Evolutionary conservation across 2,888 invertebrate species (phyloP).

Genomic region (Marasmarcha lunaedactyla): DNA sequence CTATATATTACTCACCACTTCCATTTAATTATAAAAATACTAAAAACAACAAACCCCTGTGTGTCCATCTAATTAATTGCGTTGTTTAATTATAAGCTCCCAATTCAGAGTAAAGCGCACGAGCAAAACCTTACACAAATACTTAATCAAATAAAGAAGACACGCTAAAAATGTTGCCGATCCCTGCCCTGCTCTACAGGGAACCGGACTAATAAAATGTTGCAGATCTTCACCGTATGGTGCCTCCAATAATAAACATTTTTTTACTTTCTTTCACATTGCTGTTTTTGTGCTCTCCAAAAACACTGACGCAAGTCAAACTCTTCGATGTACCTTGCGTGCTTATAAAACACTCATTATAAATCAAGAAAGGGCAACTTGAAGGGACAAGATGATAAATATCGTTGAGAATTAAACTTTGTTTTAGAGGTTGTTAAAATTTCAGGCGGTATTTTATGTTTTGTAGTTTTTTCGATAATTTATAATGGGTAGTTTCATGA

Average conservation of each 20-base stretch:
- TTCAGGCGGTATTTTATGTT: constrained; percentile 34
- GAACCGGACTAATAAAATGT: constrained; percentile 44
- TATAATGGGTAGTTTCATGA: constrained; percentile 29
- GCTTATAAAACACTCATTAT: constrained; percentile 25
- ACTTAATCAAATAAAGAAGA: constrained; percentile 8
- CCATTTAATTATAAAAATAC: no score
- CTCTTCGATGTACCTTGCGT: constrained; percentile 26
- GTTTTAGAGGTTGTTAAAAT: constrained; percentile 50
- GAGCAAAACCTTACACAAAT: not conserved
- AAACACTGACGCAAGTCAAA: constrained; percentile 4
- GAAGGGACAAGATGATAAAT: constrained; percentile 49
- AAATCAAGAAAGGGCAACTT: constrained; percentile 43
- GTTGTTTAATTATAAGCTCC: no score
- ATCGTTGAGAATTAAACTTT: constrained; percentile 50
- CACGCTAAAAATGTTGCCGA: constrained; percentile 18
- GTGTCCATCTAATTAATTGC: no score
- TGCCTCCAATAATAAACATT: constrained; percentile 29
- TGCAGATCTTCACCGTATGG: constrained; percentile 40
- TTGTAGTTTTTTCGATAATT: constrained; percentile 32
- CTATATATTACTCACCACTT: no score
- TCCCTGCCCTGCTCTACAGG: constrained; percentile 34
- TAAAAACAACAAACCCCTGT: no score
- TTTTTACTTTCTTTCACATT: constrained; percentile 29
- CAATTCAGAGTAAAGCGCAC: no score
- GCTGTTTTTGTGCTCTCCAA: constrained; percentile 19